Evolutionary conservation across 2,888 invertebrate species (phyloP), one percentile per base, ranked within the genome.

Genomic region (Drosophila cyrtoloma): DNA sequence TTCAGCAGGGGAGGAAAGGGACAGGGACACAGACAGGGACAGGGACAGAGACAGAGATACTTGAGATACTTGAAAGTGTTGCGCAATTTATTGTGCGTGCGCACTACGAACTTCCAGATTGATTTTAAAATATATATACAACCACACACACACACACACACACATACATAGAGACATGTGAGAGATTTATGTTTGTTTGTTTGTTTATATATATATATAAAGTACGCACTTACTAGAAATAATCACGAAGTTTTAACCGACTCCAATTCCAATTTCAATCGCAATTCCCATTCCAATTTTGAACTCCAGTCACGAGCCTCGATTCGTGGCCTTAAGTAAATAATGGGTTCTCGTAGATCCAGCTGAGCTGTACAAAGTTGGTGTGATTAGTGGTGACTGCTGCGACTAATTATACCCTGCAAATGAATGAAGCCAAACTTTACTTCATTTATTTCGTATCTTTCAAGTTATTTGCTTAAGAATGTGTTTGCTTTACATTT

Each of bases 11-110:
- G 16, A 2, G 16, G 47, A 22, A 7, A 16, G 26, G 26, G 26
- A 10, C 42, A n/a, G 5, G 5, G 42, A 37, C 6, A 37, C 22
- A 22, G 22, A 22, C 26, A 26, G 26, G 26, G 26, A 26, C n/a
- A n/a, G n/a, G 12, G 42, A 42, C 5, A 12, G n/a, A 44, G n/a
- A 47, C 47, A 16, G 9, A 47, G 47, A 47, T 47, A 47, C 47
- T 47, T 47, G 47, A 47, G 47, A 47, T 71, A 69, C 71, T 71
- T 68, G 60, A 68, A 55, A 60, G 68, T 68, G 71, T 80, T 84
- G 82, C 82, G 84, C 84, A 84, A 84, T 84, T 77, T 75, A 71
- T 79, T 64, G 69, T 84, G 82, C 82, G 82, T 71, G 78, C 71
- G 77, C 56, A 71, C 68, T 60, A 64, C 50, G 53, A 53, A 62